A percentile compares a stretch with the other conserved stretches of the same genome.
These are phyloP conservation scores for Nannoperca obscura DNA, from an alignment of 2,797 vertebrate genomes.

Conservation along the genomic window DNA sequence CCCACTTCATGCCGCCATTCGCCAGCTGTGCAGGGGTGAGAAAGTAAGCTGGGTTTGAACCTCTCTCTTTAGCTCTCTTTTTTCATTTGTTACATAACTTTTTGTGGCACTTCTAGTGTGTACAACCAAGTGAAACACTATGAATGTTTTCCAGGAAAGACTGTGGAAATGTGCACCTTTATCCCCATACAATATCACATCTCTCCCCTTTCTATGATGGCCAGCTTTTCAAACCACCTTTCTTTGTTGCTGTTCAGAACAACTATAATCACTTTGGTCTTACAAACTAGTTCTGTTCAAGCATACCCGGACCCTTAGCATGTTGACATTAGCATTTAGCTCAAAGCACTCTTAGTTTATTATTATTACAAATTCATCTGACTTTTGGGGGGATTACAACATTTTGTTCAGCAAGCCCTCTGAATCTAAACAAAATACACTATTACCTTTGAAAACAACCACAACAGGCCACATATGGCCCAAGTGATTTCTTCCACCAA, in stretches of 20 bases:
- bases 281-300: no score
- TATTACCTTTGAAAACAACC: neutral
- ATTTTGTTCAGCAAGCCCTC: no score
- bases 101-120: neutral
- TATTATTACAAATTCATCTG: no score
- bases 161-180: neutral
- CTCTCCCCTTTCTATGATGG: no score
- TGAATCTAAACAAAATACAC: neutral
- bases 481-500: neutral
- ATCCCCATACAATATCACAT: neutral
- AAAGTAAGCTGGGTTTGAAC: neutral
- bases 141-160: neutral
- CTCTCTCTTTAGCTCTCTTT: neutral
- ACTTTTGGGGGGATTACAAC: no score
- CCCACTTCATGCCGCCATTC: neutral
- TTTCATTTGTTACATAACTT: neutral
- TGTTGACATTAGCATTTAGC: no score
- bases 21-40: neutral
- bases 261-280: no score
- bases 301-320: no score
- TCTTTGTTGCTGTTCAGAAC: no score
- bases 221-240: no score
- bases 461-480: neutral
- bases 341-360: no score
- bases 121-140: neutral